Evolutionary conservation across 2,797 vertebrate species (phyloP).

Genomic region (Apogon talboti): DNA sequence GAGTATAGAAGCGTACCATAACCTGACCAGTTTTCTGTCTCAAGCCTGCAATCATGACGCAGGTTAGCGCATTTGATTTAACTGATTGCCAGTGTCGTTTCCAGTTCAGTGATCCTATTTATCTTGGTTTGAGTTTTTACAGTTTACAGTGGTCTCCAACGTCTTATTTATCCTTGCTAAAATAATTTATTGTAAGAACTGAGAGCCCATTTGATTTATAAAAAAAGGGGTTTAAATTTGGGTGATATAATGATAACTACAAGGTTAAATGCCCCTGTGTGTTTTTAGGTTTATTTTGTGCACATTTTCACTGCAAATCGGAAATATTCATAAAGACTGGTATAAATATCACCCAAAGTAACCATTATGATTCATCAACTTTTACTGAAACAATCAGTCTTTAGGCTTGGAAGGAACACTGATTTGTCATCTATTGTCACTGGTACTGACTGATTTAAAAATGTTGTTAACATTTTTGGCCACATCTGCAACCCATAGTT

Average conservation of each 20-base stretch:
- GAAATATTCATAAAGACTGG: background rate
- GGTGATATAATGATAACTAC: no score
- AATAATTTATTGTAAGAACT: background rate
- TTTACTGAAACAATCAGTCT: no score
- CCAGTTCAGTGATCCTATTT: slow-evolving; percentile 27
- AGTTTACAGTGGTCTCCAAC: slow-evolving; percentile 3
- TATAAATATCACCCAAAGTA: no score
- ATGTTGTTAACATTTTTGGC: no score
- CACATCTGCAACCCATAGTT: background rate
- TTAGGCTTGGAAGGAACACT: no score
- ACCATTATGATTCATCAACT: no score
- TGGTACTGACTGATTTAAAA: no score
- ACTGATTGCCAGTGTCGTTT: slow-evolving; percentile 37
- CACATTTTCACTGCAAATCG: background rate
- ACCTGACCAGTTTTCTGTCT: slow-evolving; percentile 11
- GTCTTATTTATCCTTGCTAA: slow-evolving; percentile 6
- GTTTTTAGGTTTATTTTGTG: no score
- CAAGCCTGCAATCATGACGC: slow-evolving; percentile 33
- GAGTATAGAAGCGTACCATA: background rate
- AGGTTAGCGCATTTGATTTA: slow-evolving; percentile 26
- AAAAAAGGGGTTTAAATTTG: no score
- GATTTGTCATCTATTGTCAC: no score
- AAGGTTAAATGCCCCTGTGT: no score
- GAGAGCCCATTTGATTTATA: no score
- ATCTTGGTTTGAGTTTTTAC: slow-evolving; percentile 13